Base-by-base conservation (phyloP, 2,797 vertebrate genomes). In the Macroramphosus scolopax region DNA sequence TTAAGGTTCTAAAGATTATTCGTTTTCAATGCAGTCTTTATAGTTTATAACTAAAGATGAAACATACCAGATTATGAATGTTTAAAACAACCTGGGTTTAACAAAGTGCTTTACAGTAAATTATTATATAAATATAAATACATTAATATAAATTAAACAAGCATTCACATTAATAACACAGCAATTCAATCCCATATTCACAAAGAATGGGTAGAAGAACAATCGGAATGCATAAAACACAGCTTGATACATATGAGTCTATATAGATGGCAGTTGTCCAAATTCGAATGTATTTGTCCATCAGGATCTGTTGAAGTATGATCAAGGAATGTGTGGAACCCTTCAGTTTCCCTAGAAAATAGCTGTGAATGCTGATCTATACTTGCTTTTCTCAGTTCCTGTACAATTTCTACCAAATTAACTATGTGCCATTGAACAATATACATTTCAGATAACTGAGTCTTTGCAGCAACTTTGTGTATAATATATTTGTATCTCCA, bases 401-500 rank as follows among this genome's bases (percentile, higher is more conserved):
- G 9, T 33, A 15, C 16, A 22, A 0, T 38, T 29, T 49, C 22
- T 52, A 16, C 20, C 17, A 46, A 16, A 44, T 44, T 14, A 54
- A 54, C n/a, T 66, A 54, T 37, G 42, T 30, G 18, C 57, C 38
- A 38, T 59, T 51, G 18, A 36, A 48, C 20, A 29, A n/a, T n/a
- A n/a, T n/a, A n/a, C n/a, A n/a, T n/a, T n/a, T n/a, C n/a, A n/a
- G n/a, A n/a, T n/a, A n/a, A n/a, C n/a, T n/a, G n/a, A n/a, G n/a
- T n/a, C n/a, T n/a, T n/a, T n/a, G n/a, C n/a, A n/a, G n/a, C n/a
- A n/a, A n/a, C n/a, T n/a, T n/a, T n/a, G n/a, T n/a, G n/a, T n/a
- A n/a, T n/a, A 16, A 20, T n/a, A 9, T n/a, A 17, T 5, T 5
- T 16, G 10, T 28, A 10, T 13, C n/a, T 18, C 17, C 43, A 5